phyloP scores from a whole-genome alignment of 2,888 invertebrate species.

The Melinaea marsaeus region DNA sequence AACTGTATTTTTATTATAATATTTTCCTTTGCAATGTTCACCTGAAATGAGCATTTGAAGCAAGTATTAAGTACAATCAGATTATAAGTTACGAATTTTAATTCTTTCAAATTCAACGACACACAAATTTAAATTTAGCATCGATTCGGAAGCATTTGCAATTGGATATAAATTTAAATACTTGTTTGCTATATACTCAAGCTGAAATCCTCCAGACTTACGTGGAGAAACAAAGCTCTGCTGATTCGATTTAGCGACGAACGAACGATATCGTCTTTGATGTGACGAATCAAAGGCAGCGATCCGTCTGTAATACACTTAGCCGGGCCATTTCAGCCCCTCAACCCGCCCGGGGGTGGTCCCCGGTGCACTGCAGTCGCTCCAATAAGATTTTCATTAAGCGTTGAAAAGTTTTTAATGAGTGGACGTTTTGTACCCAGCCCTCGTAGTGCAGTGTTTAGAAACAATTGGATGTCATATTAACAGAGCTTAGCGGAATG shows the following conservation, averaged over 20 bases:
- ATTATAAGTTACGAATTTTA: too few relatives aligned
- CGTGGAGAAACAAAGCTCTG: conserved; percentile 67
- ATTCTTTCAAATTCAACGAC: too few relatives aligned
- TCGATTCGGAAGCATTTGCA: background rate
- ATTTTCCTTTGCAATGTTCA: too few relatives aligned
- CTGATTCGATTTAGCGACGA: conserved; percentile 73
- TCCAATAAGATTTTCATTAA: conserved; percentile 77
- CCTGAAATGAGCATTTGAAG: too few relatives aligned
- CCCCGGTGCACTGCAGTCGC: conserved; percentile 59
- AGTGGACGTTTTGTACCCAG: conserved; percentile 57
- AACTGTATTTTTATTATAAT: too few relatives aligned
- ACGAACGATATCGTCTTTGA: conserved; percentile 74
- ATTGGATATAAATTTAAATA: conserved; percentile 1
- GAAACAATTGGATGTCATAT: conserved; percentile 27
- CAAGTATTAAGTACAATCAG: too few relatives aligned
- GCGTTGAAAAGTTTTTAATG: conserved; percentile 74
- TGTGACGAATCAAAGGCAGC: conserved; percentile 77
- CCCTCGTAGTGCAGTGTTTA: conserved; percentile 42
- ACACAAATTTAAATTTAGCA: too few relatives aligned
- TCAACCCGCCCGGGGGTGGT: conserved; percentile 32
- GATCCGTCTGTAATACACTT: conserved; percentile 76
- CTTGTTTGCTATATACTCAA: background rate
- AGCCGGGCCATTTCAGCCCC: conserved; percentile 70
- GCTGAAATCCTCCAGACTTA: conserved; percentile 38
- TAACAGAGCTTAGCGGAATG: conserved; percentile 23